phyloP scores from a whole-genome alignment of 2,888 invertebrate genomes.

The Chrysodeixis includens region DNA sequence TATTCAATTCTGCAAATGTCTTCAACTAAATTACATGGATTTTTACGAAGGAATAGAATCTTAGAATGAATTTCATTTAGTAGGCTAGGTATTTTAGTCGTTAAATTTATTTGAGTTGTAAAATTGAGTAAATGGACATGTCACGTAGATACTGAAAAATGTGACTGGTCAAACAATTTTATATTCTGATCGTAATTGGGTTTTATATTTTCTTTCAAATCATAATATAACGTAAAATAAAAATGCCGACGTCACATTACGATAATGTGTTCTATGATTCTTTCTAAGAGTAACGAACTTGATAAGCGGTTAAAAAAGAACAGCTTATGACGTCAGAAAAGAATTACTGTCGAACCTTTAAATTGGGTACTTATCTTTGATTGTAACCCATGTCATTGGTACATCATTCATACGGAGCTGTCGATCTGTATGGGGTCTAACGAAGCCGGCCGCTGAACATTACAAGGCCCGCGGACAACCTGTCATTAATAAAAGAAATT shows the following conservation, averaged over 20 bases:
- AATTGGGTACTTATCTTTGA: conserved; percentile 39
- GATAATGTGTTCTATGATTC: conserved; percentile 14
- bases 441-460: conserved; percentile 41
- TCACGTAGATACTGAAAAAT: conserved; percentile 38
- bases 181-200: conserved; percentile 20
- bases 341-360: conserved; percentile 26
- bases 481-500: conserved; percentile 53
- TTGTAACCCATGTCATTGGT: conserved; percentile 32
- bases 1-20: conserved; percentile 41
- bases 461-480: conserved; percentile 32
- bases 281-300: conserved; percentile 39
- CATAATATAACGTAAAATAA: conserved; percentile 20
- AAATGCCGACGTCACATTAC: conserved; percentile 20
- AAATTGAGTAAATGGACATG: conserved; percentile 29
- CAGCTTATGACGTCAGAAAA: conserved; percentile 30
- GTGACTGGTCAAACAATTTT: conserved; percentile 21
- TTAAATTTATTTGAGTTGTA: conserved; percentile 9
- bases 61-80: conserved; percentile 36
- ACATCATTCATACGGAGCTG: conserved; percentile 19
- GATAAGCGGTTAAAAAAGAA: conserved; percentile 41
- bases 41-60: conserved; percentile 29
- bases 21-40: conserved; percentile 31
- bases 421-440: conserved; percentile 34
- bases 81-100: conserved; percentile 21
- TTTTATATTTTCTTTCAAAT: conserved; percentile 13